Conservation (phyloP, 2,888 invertebrate species). For the Ashinkailepas kermadecensis region DNA sequence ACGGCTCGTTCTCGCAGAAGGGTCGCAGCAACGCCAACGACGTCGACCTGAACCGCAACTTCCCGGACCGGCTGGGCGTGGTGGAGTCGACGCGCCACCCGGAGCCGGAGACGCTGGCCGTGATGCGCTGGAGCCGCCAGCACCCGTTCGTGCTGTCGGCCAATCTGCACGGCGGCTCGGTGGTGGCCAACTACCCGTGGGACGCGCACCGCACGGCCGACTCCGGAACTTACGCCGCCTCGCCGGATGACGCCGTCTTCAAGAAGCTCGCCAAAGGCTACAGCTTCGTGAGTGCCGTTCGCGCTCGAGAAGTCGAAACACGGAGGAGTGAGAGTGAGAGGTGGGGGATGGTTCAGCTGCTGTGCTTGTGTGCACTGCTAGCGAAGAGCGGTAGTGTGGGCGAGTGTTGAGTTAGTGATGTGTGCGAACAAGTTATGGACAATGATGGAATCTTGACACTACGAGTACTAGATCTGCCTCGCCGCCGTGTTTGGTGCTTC, state of each 20-base stretch:
- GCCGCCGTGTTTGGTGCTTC: too few relatives aligned
- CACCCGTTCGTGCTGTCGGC: constrained; percentile 78
- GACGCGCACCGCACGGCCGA: constrained; percentile 57
- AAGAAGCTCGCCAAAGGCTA: constrained; percentile 59
- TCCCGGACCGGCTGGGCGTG: constrained; percentile 57
- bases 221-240: constrained; percentile 38
- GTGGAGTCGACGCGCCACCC: constrained; percentile 37
- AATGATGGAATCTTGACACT: too few relatives aligned
- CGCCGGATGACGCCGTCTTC: constrained; percentile 78
- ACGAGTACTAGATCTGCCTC: too few relatives aligned
- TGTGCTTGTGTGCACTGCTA: too few relatives aligned
- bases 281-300: constrained; percentile 30
- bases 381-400: too few relatives aligned
- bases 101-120: constrained; percentile 78
- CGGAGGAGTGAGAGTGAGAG: too few relatives aligned
- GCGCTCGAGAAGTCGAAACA: too few relatives aligned
- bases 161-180: constrained; percentile 87
- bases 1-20: background rate
- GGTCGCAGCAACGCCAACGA: constrained; percentile 65
- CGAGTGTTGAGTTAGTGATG: too few relatives aligned
- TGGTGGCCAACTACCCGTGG: constrained; percentile 96
- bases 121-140: constrained; percentile 79
- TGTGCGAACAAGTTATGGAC: too few relatives aligned
- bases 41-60: constrained; percentile 81
- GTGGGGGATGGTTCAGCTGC: too few relatives aligned